Base-by-base conservation (phyloP, 2,113 vertebrate species). In the Poecile atricapillus region DNA sequence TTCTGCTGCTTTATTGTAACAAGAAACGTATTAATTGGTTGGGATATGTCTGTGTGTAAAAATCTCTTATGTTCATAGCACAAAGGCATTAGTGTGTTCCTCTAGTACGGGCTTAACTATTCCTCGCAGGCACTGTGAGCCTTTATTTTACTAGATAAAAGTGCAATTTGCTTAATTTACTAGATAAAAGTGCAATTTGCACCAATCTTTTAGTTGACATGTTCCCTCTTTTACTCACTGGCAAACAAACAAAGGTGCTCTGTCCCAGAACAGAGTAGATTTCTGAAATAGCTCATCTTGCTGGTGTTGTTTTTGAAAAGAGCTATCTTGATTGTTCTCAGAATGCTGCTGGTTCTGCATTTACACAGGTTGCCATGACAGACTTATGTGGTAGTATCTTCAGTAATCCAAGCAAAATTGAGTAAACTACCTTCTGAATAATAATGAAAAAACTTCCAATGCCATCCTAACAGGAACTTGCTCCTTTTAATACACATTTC, bases 81-180 rank as follows among this genome's bases (percentile, higher is more conserved):
- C 56, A 92, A 89, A 80, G 58, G 18, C 28, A 82, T 75, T 64
- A 63, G 14, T 58, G 25, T 39, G 23, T 31, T 88, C n/a, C 33
- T 83, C 71, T 41, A 88, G 43, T 86, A 94, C 11, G 7, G n/a
- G 21, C n/a, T 82, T 52, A 50, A 73, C 71, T 70, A 50, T 28
- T 83, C 47, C 75, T 73, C 71, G 71, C 27, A 68, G 83, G n/a
- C 33, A 83, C 13, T 28, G 11, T 11, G 28, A 93, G 37, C 65
- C 62, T 92, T 86, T 59, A 86, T 64, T 92, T 86, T 81, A 74
- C 30, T 69, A 80, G 46, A 85, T 58, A 90, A 68, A 91, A 93
- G 44, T 46, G 27, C 19, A 82, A 63, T 52, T 90, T 88, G 27
- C 74, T 78, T 70, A 47, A 50, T 78, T 63, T 53, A 89, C 19